These are phyloP conservation scores for Sebastes steindachneri DNA, from an alignment of 2,797 vertebrate species.

Conservation along the genomic window DNA sequence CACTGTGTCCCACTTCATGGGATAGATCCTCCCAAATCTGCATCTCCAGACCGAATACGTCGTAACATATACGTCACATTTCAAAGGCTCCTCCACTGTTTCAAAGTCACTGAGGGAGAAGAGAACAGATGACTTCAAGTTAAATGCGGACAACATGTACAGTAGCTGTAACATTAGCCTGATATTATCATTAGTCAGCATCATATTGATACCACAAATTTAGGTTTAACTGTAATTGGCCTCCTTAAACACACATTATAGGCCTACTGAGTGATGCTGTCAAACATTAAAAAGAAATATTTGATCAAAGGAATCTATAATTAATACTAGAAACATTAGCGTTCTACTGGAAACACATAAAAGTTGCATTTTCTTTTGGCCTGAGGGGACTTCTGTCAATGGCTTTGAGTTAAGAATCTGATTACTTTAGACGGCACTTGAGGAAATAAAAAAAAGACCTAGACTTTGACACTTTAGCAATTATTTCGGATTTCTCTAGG, in stretches of 20 bases:
- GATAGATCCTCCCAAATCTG: background rate
- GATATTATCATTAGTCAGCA: background rate
- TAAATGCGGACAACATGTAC: background rate
- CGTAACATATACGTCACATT: background rate
- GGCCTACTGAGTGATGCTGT: background rate
- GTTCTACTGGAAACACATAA: background rate
- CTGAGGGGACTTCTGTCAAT: background rate
- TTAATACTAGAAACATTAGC: background rate
- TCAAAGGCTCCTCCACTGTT: background rate
- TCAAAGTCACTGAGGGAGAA: background rate
- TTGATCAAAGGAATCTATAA: background rate
- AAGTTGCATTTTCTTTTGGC: background rate
- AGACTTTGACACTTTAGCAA: background rate
- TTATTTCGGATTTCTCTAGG: too few species aligned
- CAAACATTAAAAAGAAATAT: background rate
- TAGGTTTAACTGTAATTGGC: background rate
- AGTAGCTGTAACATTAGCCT: background rate
- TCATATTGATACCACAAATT: background rate
- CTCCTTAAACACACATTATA: background rate
- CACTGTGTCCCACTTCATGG: conserved; percentile 9
- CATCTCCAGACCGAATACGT: background rate
- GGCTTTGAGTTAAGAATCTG: background rate
- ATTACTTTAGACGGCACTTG: background rate
- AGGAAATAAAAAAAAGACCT: background rate
- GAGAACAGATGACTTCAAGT: background rate